Percentiles rank a stretch among this genome's conserved stretches.
Evolutionary conservation across 2,113 vertebrate species (phyloP).

Genomic region (Gallinago jamesoni): DNA sequence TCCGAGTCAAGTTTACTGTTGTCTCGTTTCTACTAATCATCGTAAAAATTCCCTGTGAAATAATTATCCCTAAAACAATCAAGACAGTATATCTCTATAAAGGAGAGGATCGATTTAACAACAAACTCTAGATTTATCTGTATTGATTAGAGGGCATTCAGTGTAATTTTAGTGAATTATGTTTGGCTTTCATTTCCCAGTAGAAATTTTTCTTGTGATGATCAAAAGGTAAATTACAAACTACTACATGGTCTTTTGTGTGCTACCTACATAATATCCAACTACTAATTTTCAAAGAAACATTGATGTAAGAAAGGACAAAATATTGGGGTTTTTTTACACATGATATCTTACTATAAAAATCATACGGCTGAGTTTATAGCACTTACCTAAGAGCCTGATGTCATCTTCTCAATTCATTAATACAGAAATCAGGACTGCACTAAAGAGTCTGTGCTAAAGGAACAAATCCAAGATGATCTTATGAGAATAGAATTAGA

Average conservation of each 20-base stretch:
- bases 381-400: slow-evolving; percentile 71
- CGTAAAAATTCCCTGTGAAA: slow-evolving; percentile 76
- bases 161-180: slow-evolving; percentile 83
- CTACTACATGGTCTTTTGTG: slow-evolving; percentile 54
- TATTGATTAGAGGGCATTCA: slow-evolving; percentile 79
- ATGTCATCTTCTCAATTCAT: slow-evolving; percentile 73
- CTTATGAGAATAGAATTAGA: slow-evolving; percentile 74
- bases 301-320: slow-evolving; percentile 8
- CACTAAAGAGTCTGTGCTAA: slow-evolving; percentile 67
- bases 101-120: slow-evolving; percentile 84
- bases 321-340: slow-evolving; percentile 47
- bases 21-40: slow-evolving; percentile 76
- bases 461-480: slow-evolving; percentile 75
- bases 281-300: slow-evolving; percentile 48
- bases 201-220: slow-evolving; percentile 78
- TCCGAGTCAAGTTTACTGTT: slow-evolving; percentile 74
- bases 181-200: slow-evolving; percentile 81
- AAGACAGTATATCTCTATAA: slow-evolving; percentile 79
- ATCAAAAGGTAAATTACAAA: slow-evolving; percentile 69
- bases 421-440: slow-evolving; percentile 69
- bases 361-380: slow-evolving; percentile 61
- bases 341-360: slow-evolving; percentile 52
- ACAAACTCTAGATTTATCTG: slow-evolving; percentile 91
- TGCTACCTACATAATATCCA: slow-evolving; percentile 42
- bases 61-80: slow-evolving; percentile 86